phyloP scores from a whole-genome alignment of 2,888 invertebrate genomes.

The Octonoba sinensis region DNA sequence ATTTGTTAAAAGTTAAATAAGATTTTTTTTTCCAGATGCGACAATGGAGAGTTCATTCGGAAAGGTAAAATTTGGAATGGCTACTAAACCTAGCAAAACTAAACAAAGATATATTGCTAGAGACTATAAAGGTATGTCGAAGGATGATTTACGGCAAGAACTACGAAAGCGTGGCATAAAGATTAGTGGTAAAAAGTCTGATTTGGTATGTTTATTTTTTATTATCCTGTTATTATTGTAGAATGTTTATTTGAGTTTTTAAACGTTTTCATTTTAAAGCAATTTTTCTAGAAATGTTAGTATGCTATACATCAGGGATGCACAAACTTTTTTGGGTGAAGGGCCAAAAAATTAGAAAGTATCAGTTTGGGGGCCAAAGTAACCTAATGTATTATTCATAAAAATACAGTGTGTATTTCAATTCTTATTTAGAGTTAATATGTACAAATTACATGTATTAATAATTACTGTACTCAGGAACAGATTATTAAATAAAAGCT shows the following conservation, averaged over 20 bases:
- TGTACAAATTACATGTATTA: too few relatives aligned
- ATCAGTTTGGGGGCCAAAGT: too few relatives aligned
- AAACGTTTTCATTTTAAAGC: too few relatives aligned
- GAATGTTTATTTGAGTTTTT: background rate
- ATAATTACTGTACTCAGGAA: too few relatives aligned
- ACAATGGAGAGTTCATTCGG: constrained; percentile 38
- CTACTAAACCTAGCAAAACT: constrained; percentile 47
- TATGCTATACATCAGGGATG: too few relatives aligned
- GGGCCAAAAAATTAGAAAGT: too few relatives aligned
- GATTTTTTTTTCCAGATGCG: constrained; percentile 10
- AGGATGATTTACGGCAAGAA: constrained; percentile 65
- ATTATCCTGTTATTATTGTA: background rate
- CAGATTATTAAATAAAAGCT: too few relatives aligned
- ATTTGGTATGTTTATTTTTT: constrained; percentile 59
- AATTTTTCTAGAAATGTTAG: too few relatives aligned
- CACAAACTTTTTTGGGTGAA: too few relatives aligned
- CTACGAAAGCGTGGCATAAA: constrained; percentile 64
- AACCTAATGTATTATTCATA: too few relatives aligned
- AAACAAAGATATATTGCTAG: constrained; percentile 45
- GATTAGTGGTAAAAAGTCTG: constrained; percentile 62
- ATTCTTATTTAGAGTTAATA: too few relatives aligned
- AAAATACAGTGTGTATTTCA: too few relatives aligned
- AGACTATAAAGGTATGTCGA: constrained; percentile 63
- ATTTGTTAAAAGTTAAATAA: background rate
- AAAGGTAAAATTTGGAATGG: constrained; percentile 27